Conservation (phyloP, 2,888 invertebrate genomes). For the Liodrosophila aerea region DNA sequence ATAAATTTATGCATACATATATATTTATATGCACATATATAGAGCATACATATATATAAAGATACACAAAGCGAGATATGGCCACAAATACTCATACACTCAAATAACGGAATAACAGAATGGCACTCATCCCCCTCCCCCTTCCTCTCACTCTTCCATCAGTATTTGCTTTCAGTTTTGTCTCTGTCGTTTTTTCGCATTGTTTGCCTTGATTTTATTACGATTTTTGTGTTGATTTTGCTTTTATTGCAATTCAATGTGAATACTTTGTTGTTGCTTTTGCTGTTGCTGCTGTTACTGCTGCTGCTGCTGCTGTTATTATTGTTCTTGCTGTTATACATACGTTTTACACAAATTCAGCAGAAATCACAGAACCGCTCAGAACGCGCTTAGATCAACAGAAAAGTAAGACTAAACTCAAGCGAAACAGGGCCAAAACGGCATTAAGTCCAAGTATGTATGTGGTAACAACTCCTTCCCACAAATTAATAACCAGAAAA, state of each 20-base stretch:
- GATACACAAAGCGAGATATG: slow-evolving; percentile 42
- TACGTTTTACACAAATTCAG: slow-evolving; percentile 62
- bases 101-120: slow-evolving; percentile 1
- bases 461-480: slow-evolving; percentile 21
- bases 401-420: slow-evolving; percentile 39
- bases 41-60: slow-evolving; percentile 28
- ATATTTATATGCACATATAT: slow-evolving; percentile 21
- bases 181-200: slow-evolving; percentile 50
- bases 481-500: background rate
- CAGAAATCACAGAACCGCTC: slow-evolving; percentile 65
- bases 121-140: slow-evolving; percentile 1
- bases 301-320: slow-evolving; percentile 36
- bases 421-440: slow-evolving; percentile 10
- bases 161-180: slow-evolving; percentile 44
- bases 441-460: slow-evolving; percentile 34
- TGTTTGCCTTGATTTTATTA: slow-evolving; percentile 73
- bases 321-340: slow-evolving; percentile 37
- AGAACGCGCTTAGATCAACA: slow-evolving; percentile 70
- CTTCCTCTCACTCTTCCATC: background rate
- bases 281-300: slow-evolving; percentile 28
- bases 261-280: slow-evolving; percentile 37
- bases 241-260: slow-evolving; percentile 70
- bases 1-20: slow-evolving; percentile 21
- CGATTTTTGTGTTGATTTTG: slow-evolving; percentile 72
- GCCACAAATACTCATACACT: slow-evolving; percentile 28